Evolutionary conservation across 2,113 vertebrate species (phyloP), one percentile per base, ranked within the genome.

Genomic region (Cettia cetti): DNA sequence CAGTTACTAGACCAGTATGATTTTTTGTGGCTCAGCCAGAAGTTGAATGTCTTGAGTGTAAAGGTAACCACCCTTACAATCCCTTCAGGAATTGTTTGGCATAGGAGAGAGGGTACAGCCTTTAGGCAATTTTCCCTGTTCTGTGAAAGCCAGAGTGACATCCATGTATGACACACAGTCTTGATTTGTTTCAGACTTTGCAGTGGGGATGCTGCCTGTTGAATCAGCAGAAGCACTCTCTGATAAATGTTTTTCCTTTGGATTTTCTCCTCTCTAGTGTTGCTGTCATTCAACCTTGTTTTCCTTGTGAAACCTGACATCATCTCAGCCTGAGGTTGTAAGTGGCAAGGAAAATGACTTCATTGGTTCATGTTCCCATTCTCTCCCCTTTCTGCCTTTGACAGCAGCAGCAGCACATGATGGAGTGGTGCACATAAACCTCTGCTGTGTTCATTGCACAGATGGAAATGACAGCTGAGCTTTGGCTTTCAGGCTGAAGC

Each of bases 231-330:
- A 45, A 80, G 17, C 8, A 37, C 35, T 80, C 66, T 61, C 22
- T 65, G 28, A 40, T 59, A 22, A 90, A 61, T n/a, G 3, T 1
- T 6, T 87, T 95, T 87, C 33, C 30, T 85, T 42, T 82, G 74
- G 31, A 45, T 86, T 82, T 69, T 35, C 9, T 85, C 15, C 35
- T 72, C 33, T 85, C 39, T 44, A 82, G 31, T 7, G 11, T 13
- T 77, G 37, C 59, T 70, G 57, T 22, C 71, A 59, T 35, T 93
- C 75, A 47, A 5, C 49, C 35, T 70, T 76, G 65, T 92, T 95
- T 79, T 78, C 31, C 69, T 53, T 45, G 28, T 85, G 74, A 60
- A 60, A 33, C 45, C 44, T 94, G 86, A 83, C 86, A 84, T 92
- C 60, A 89, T 83, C 63, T 56, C 61, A 87, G 86, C 91, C 80